A percentile compares a stretch with the other conserved stretches of the same genome.
These are phyloP conservation scores for Plutella xylostella DNA, from an alignment of 2,888 invertebrate species.

Conservation along the genomic window DNA sequence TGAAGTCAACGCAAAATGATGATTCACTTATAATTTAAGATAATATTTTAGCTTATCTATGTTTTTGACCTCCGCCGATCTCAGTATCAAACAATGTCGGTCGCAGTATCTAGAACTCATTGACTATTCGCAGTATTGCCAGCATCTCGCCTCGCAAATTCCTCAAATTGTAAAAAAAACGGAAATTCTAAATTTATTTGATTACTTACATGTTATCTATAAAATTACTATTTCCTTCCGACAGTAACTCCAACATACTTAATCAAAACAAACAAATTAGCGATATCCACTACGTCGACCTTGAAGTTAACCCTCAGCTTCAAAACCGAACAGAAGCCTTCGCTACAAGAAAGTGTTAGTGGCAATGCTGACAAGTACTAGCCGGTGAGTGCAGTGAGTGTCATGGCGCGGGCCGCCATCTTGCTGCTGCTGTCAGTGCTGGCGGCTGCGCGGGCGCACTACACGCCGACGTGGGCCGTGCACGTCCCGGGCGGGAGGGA, in stretches of 20 bases:
- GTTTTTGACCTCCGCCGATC: too few relatives aligned
- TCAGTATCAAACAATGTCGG: background rate
- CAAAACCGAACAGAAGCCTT: background rate
- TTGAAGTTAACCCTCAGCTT: background rate
- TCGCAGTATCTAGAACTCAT: background rate
- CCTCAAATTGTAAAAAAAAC: background rate
- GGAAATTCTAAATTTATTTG: background rate
- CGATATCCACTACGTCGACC: slow-evolving; percentile 23
- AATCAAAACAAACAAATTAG: too few relatives aligned
- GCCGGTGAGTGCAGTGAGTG: slow-evolving; percentile 58
- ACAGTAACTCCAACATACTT: too few relatives aligned
- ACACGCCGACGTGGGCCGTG: slow-evolving; percentile 88
- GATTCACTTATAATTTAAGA: too few relatives aligned
- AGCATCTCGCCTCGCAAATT: background rate
- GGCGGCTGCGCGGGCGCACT: slow-evolving; percentile 60
- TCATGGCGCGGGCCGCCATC: slow-evolving; percentile 39
- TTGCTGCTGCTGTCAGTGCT: slow-evolving; percentile 38
- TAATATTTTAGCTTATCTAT: too few relatives aligned
- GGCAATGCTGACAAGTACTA: slow-evolving; percentile 65
- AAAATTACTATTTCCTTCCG: too few relatives aligned
- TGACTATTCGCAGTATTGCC: background rate
- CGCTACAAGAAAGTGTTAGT: background rate
- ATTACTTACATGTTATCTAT: too few relatives aligned
- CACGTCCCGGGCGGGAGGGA: slow-evolving; percentile 78
- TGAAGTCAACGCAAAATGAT: too few relatives aligned